Evolutionary conservation across 2,797 vertebrate genomes (phyloP).

Genomic region (Pteropus rufus): DNA sequence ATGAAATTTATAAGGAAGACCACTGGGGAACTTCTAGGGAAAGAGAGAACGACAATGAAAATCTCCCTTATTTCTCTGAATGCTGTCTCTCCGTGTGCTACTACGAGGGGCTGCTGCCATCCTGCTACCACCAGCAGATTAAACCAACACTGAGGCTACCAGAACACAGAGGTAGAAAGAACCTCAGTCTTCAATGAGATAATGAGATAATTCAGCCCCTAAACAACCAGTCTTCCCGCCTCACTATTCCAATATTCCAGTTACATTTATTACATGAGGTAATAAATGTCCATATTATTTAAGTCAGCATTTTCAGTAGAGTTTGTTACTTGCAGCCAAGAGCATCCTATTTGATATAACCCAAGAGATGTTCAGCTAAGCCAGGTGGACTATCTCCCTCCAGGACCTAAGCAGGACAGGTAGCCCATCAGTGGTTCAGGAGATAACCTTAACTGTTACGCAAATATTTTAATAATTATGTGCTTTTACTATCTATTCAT

Average conservation of each 20-base stretch:
- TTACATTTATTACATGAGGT: background rate
- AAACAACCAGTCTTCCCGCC: background rate
- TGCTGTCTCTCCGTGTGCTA: fast-evolving
- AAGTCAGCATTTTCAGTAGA: background rate
- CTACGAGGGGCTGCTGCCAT: fast-evolving
- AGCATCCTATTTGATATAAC: background rate
- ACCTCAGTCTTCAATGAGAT: background rate
- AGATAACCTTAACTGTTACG: background rate
- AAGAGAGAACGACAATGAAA: background rate
- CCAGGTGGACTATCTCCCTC: background rate
- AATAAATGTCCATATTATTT: background rate
- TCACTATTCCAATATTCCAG: too few relatives aligned
- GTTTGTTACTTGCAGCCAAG: background rate
- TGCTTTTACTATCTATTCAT: background rate
- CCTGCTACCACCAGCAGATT: background rate
- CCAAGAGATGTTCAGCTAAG: background rate
- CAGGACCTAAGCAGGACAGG: background rate
- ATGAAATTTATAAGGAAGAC: background rate
- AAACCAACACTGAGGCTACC: background rate
- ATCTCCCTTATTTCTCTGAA: background rate
- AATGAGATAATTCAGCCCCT: background rate
- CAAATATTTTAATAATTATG: background rate
- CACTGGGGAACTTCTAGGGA: background rate
- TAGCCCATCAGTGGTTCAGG: background rate
- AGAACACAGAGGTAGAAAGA: background rate